Conservation (phyloP, 2,797 vertebrate species). For the Sebastes hubbsi region DNA sequence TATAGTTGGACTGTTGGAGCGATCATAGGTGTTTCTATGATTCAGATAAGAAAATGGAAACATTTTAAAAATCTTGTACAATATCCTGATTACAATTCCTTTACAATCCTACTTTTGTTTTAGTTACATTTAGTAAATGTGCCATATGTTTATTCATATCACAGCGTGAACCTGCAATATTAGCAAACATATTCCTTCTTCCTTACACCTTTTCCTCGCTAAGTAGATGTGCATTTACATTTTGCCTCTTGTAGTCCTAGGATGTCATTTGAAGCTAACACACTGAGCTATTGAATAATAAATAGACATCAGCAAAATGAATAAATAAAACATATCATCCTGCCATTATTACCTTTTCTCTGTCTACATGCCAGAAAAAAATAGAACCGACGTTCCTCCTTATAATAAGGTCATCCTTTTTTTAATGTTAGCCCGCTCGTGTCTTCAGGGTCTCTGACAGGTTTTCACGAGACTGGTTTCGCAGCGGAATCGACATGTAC, state of each 20-base stretch:
- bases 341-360: conserved; percentile 70
- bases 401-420: conserved; percentile 73
- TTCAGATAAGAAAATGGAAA: background rate
- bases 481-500: conserved; percentile 44
- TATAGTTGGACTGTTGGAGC: background rate
- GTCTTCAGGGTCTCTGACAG: conserved; percentile 63
- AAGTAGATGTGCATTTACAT: conserved; percentile 62
- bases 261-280: conserved; percentile 68
- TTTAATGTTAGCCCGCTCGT: conserved; percentile 65
- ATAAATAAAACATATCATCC: conserved; percentile 77
- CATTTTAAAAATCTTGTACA: background rate
- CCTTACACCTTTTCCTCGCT: conserved; percentile 38
- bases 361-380: conserved; percentile 58
- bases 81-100: background rate
- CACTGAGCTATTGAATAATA: conserved; percentile 71
- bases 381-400: conserved; percentile 46
- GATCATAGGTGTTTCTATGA: background rate
- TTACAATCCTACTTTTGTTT: background rate
- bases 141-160: conserved; percentile 36
- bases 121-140: background rate
- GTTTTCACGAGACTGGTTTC: conserved; percentile 42
- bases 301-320: conserved; percentile 73
- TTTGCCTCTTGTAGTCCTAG: conserved; percentile 58
- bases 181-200: conserved; percentile 36
- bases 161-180: conserved; percentile 26